Base-by-base conservation (phyloP, 2,888 invertebrate species). In the Drosophila testacea region DNA sequence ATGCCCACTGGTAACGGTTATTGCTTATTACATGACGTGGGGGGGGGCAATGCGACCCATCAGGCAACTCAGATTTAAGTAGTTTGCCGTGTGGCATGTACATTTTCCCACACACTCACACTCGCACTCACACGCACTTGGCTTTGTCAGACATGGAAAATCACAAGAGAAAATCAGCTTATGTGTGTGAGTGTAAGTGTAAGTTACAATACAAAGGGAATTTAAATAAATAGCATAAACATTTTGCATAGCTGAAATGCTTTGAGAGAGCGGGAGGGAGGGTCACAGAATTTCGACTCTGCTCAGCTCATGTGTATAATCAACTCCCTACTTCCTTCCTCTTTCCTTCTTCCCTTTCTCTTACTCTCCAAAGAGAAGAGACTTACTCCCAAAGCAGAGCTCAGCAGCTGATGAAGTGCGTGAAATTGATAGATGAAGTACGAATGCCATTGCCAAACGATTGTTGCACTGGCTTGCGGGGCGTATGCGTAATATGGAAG, bases 201-300 rank as follows among this genome's bases (percentile, higher is more conserved):
- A 59, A 41, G 44, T 51, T 38, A 27, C 42, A 41, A 46, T 51
- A 73, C 64, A 65, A 67, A 62, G 67, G 47, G 70, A 84, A 81
- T 84, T 87, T 89, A 84, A 89, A 84, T 84, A 85, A 89, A 84
- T 87, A 81, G 69, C 88, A 70, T 51, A 69, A 84, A 55, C 73
- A 79, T 78, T 75, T 72, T 62, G 65, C 76, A 67, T 63, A 64
- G 62, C 62, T 60, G 55, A 64, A 55, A 47, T 63, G 61, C 51
- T 60, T 22, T 42, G 47, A 30, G 50, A 16, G 10, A 36, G 30
- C n/a, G n/a, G 4, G 32, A 22, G 22, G 22, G 22, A 22, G 22
- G 3, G 22, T 2, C 22, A 22, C 22, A 22, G 4, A 32, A 50
- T 11, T 16, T 39, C 2, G 46, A 47, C 57, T 27, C 6, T 28